Conservation (phyloP, 92 coral and sea anemone genomes). For the Plumapathes pennacea region DNA sequence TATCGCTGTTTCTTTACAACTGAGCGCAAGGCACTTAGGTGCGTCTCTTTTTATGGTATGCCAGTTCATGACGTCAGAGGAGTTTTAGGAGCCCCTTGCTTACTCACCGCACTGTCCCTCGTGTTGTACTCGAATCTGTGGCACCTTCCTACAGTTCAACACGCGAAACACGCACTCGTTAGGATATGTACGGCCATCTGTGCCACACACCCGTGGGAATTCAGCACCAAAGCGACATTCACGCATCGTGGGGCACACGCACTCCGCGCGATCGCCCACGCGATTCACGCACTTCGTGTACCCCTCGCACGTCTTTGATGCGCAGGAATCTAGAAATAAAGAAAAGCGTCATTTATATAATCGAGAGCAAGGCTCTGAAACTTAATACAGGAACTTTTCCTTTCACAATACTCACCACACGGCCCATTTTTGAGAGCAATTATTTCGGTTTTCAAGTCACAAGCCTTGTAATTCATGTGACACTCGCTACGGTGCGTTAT, state of each 20-base stretch:
- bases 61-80: too few relatives aligned
- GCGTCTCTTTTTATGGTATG: too few relatives aligned
- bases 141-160: conserved; percentile 56
- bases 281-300: conserved; percentile 62
- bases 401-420: conserved; percentile 69
- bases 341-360: neutral
- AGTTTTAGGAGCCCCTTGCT: too few relatives aligned
- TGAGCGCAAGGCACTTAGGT: too few relatives aligned
- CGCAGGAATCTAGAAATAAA: conserved; percentile 68
- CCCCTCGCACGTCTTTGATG: conserved; percentile 60
- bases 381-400: too few relatives aligned
- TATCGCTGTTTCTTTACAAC: too few relatives aligned
- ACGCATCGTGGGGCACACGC: conserved; percentile 73
- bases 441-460: conserved; percentile 42
- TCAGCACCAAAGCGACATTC: conserved; percentile 43
- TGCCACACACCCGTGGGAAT: conserved; percentile 72
- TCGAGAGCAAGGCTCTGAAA: neutral
- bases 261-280: conserved; percentile 45
- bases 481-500: conserved; percentile 67
- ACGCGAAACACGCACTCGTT: conserved; percentile 76
- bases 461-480: conserved; percentile 70
- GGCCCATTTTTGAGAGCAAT: conserved; percentile 57
- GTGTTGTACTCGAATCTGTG: conserved; percentile 40
- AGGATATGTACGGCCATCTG: conserved; percentile 71
- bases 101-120: conserved; percentile 83